Conservation (phyloP, 1,140 invertebrate species). For the Brachionus angularis region DNA sequence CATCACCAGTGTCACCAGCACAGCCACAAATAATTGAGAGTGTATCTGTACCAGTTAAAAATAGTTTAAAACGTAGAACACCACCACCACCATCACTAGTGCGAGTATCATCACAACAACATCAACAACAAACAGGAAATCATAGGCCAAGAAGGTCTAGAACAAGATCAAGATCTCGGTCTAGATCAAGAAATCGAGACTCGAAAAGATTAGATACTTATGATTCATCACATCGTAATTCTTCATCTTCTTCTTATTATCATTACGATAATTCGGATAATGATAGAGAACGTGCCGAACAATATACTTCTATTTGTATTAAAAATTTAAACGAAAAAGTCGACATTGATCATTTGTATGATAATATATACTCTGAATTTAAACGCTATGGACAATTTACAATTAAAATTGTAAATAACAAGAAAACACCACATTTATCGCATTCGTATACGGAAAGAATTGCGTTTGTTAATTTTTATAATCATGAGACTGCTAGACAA, state of each 20-base stretch:
- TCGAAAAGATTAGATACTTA: no score
- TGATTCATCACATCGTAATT: background rate
- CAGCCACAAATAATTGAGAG: no score
- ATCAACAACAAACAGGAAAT: no score
- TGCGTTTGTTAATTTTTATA: conserved; percentile 28
- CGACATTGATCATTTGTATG: conserved; percentile 1
- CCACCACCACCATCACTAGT: no score
- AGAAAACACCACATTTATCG: background rate
- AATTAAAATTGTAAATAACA: conserved; percentile 35
- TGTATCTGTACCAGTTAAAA: no score
- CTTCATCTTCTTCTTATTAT: background rate
- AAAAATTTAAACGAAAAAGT: conserved; percentile 42
- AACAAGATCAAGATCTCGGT: no score
- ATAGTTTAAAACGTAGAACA: no score
- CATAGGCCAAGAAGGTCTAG: no score
- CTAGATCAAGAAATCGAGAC: no score
- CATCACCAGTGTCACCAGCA: no score
- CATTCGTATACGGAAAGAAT: background rate
- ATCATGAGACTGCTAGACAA: background rate
- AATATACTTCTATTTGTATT: conserved; percentile 30
- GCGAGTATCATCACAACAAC: no score
- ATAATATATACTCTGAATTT: conserved; percentile 18
- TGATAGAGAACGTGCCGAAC: background rate
- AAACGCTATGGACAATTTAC: conserved; percentile 31
- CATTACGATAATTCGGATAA: background rate